These are phyloP conservation scores for Ormyrus pomaceus DNA, from an alignment of 2,888 invertebrate species.

Conservation along the genomic window DNA sequence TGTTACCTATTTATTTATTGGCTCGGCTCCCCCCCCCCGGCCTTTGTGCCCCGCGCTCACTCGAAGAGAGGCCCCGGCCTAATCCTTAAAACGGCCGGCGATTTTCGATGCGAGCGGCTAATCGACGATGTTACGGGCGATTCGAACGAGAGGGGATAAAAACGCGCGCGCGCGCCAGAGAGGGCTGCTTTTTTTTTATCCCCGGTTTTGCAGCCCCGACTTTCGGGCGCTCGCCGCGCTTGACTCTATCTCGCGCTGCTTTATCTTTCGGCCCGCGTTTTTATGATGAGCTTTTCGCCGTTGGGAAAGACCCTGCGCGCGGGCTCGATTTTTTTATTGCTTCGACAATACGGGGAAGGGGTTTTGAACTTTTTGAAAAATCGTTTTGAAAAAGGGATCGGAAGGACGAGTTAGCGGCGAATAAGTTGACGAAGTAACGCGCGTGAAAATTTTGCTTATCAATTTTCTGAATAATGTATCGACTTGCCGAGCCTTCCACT, in stretches of 20 bases:
- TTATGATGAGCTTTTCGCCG: too few species aligned
- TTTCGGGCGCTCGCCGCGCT: not conserved
- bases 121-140: constrained; percentile 33
- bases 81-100: constrained; percentile 54
- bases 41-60: constrained; percentile 14
- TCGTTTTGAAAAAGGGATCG: too few species aligned
- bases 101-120: constrained; percentile 46
- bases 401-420: too few species aligned
- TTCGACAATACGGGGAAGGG: too few species aligned
- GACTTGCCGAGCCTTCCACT: not conserved
- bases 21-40: constrained; percentile 48
- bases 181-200: not conserved
- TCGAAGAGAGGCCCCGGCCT: constrained; percentile 6
- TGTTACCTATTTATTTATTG: constrained; percentile 65
- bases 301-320: too few species aligned
- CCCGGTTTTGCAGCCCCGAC: not conserved
- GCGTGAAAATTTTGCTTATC: too few species aligned
- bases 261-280: not conserved
- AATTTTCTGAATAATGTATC: not conserved
- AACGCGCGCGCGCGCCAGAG: not conserved
- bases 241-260: constrained; percentile 6
- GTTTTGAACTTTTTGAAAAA: too few species aligned
- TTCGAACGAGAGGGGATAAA: not conserved
- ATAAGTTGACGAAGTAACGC: too few species aligned
- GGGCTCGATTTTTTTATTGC: too few species aligned